Conservation (phyloP, 1,140 invertebrate species). For the Mizuhopecten yessoensis region DNA sequence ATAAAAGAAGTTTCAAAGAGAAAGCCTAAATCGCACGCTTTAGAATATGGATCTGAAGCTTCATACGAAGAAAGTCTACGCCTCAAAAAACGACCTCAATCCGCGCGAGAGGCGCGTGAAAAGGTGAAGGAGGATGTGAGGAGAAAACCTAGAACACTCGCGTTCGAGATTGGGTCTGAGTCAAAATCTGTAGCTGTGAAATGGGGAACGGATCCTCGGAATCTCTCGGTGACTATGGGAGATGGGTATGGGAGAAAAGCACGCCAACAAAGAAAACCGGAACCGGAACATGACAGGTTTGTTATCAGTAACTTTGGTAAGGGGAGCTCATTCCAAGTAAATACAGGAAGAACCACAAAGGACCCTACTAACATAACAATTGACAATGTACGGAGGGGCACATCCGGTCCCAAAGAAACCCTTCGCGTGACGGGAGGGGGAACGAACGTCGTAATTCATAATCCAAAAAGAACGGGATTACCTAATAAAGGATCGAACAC, state of each 20-base stretch:
- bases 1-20: not conserved
- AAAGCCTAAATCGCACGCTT: not conserved
- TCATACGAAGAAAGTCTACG: not conserved
- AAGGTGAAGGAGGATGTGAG: not conserved
- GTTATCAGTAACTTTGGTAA: slow-evolving; percentile 19
- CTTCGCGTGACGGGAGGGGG: not conserved
- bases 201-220: not conserved
- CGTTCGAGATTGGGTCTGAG: slow-evolving; percentile 1
- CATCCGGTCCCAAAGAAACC: not conserved
- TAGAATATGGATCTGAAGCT: not conserved
- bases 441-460: not conserved
- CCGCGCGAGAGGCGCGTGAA: not conserved
- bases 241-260: slow-evolving; percentile 14
- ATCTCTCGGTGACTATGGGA: not conserved
- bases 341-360: not conserved
- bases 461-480: not conserved
- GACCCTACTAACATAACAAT: not conserved
- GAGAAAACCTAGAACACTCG: slow-evolving; percentile 17
- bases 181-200: not conserved
- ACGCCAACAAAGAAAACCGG: not conserved
- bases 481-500: not conserved
- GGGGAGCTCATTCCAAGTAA: not conserved
- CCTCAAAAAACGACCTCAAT: not conserved
- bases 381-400: not conserved
- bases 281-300: slow-evolving; percentile 8